Evolutionary conservation across 2,797 vertebrate species (phyloP).

Genomic region (Gymnoscopelus microlampas): DNA sequence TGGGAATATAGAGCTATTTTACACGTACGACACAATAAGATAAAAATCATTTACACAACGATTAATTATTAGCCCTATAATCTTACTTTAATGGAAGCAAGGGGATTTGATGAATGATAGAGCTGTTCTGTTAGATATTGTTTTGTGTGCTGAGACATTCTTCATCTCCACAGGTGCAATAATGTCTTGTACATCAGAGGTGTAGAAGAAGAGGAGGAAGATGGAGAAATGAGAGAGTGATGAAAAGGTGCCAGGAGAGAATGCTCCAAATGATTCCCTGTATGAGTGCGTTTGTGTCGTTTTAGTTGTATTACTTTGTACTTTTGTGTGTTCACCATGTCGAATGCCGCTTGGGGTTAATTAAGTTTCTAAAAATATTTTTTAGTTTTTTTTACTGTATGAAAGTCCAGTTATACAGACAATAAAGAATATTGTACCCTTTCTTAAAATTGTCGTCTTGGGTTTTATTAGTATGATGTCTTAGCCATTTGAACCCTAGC

Average conservation of each 20-base stretch:
- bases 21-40: no score
- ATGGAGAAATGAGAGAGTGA: slow-evolving; percentile 99
- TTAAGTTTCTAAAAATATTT: slow-evolving; percentile 24
- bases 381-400: slow-evolving; percentile 51
- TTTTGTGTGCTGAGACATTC: slow-evolving; percentile 15
- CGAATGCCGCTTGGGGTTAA: slow-evolving; percentile 44
- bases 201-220: slow-evolving; percentile 98
- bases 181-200: slow-evolving; percentile 98
- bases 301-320: slow-evolving; percentile 43
- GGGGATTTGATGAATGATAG: no score
- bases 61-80: no score
- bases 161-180: slow-evolving; percentile 87
- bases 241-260: slow-evolving; percentile 14
- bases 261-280: not conserved
- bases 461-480: not conserved
- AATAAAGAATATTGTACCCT: slow-evolving; percentile 63
- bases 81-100: no score
- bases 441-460: slow-evolving; percentile 47
- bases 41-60: no score
- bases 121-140: no score
- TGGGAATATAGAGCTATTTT: no score
- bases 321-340: slow-evolving; percentile 74
- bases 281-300: slow-evolving; percentile 36
- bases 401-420: slow-evolving; percentile 55
- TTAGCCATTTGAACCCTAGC: no score